Evolutionary conservation across 1,140 invertebrate species (phyloP).

Genomic region (Cotesia vestalis): DNA sequence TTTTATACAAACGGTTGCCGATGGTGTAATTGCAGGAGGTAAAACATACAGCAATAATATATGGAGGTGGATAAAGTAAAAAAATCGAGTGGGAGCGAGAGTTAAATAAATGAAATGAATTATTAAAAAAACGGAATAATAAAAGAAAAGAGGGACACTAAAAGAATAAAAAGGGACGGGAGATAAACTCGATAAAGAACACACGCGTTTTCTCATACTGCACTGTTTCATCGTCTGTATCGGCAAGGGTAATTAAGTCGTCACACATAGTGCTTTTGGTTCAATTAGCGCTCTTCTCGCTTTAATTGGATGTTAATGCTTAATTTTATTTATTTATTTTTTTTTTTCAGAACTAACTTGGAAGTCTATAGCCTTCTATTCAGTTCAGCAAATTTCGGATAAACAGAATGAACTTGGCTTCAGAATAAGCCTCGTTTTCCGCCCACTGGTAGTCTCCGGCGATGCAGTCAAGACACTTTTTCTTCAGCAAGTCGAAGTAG

Average conservation of each 20-base stretch:
- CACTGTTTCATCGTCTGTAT: slow-evolving; percentile 33
- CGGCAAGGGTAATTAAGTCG: slow-evolving; percentile 38
- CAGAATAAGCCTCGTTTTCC: slow-evolving; percentile 9
- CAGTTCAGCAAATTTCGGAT: slow-evolving; percentile 2
- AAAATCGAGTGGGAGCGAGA: neutral
- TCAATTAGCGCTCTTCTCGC: slow-evolving; percentile 27
- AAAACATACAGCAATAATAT: slow-evolving; percentile 1
- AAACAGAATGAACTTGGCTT: slow-evolving; percentile 21
- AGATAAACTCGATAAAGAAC: neutral
- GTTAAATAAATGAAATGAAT: neutral
- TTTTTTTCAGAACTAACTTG: slow-evolving; percentile 5
- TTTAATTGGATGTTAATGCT: slow-evolving; percentile 36
- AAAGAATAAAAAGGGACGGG: slow-evolving; percentile 6
- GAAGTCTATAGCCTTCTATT: neutral
- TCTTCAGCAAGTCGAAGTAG: slow-evolving; percentile 30
- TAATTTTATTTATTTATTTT: neutral
- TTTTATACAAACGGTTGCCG: neutral
- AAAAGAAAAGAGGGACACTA: neutral
- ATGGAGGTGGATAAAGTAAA: neutral
- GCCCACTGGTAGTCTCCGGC: slow-evolving; percentile 19
- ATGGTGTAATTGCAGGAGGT: no score
- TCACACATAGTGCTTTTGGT: slow-evolving; percentile 33
- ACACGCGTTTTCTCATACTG: slow-evolving; percentile 3
- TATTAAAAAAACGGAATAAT: neutral
- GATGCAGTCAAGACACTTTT: slow-evolving; percentile 10